Evolutionary conservation across 2,888 invertebrate genomes (phyloP).

Genomic region (Drosophila flavopinicola): DNA sequence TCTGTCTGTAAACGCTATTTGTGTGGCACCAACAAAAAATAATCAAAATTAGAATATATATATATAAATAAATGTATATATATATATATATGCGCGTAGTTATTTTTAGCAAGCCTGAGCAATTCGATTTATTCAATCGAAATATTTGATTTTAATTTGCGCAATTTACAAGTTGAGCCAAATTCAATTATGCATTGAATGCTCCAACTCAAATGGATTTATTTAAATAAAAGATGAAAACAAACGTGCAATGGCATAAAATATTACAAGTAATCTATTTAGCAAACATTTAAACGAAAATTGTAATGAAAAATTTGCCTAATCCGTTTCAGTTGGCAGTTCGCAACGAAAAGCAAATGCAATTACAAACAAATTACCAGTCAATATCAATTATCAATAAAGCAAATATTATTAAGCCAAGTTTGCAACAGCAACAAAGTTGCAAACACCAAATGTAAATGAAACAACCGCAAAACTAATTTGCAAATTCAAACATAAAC

Average conservation of each 20-base stretch:
- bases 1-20: conserved; percentile 33
- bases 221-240: background rate
- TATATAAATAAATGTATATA: background rate
- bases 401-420: conserved; percentile 6
- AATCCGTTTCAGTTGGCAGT: background rate
- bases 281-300: background rate
- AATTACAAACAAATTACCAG: conserved; percentile 9
- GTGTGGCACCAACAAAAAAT: conserved; percentile 24
- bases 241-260: background rate
- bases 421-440: conserved; percentile 1
- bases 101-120: background rate
- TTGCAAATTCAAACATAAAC: too few relatives aligned
- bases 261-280: conserved; percentile 13
- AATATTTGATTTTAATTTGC: conserved; percentile 2
- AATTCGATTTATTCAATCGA: background rate
- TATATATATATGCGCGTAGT: too few relatives aligned
- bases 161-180: background rate
- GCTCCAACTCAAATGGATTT: background rate
- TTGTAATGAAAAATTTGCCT: background rate
- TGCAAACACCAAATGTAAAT: conserved; percentile 1
- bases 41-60: background rate
- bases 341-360: background rate
- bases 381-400: conserved; percentile 27
- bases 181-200: conserved; percentile 13
- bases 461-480: conserved; percentile 6